These are phyloP conservation scores for Dryobates pubescens DNA, from an alignment of 2,797 vertebrate species.

Conservation along the genomic window DNA sequence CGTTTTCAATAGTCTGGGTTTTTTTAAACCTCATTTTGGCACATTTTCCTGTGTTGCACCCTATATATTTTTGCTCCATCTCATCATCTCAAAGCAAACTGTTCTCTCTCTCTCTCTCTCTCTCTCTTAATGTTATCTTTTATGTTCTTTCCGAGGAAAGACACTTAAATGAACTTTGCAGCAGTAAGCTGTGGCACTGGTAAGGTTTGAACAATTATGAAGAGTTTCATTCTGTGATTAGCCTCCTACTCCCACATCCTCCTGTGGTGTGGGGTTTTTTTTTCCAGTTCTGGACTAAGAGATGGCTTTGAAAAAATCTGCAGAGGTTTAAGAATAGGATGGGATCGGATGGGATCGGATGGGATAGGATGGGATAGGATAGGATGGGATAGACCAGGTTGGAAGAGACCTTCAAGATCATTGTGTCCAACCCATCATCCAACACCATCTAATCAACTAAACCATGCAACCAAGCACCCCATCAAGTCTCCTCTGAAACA, in stretches of 20 bases:
- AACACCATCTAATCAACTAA: too few relatives aligned
- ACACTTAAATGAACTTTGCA: slow-evolving; percentile 34
- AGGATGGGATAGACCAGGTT: too few relatives aligned
- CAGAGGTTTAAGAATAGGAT: slow-evolving; percentile 1
- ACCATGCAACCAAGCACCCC: too few relatives aligned
- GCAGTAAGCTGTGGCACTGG: slow-evolving; percentile 52
- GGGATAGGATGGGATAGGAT: too few relatives aligned
- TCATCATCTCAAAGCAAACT: not conserved
- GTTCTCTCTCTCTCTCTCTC: not conserved
- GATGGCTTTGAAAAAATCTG: slow-evolving; percentile 33
- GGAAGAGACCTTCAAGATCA: too few relatives aligned
- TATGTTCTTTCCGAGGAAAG: slow-evolving; percentile 24
- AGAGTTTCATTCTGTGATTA: slow-evolving; percentile 69
- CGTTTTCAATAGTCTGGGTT: not conserved
- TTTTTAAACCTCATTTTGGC: not conserved
- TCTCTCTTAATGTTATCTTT: not conserved
- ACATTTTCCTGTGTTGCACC: not conserved
- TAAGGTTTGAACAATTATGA: slow-evolving; percentile 66
- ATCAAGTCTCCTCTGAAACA: too few relatives aligned
- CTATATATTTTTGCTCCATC: slow-evolving; percentile 1
- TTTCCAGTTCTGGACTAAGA: slow-evolving; percentile 25
- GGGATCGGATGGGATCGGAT: too few relatives aligned
- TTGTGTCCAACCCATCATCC: too few relatives aligned
- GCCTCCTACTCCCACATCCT: slow-evolving; percentile 50
- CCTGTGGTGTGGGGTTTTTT: not conserved